Conservation (phyloP, 2,797 vertebrate species). For the Enteromius paludinosus region DNA sequence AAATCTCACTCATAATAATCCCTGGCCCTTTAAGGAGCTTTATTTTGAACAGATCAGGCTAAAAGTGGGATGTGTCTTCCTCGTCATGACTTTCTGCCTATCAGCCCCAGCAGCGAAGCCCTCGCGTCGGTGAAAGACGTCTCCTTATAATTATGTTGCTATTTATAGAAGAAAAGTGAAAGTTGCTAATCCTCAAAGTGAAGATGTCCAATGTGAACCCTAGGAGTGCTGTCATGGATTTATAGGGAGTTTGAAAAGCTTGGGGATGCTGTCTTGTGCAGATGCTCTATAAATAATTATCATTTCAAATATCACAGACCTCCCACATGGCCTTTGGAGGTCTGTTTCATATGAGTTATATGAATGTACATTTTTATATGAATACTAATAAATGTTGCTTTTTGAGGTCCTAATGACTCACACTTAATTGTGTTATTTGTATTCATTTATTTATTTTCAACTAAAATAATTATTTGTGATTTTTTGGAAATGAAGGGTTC, state of each 20-base stretch:
- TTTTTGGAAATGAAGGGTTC: neutral
- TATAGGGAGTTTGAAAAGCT: constrained; percentile 24
- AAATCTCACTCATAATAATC: constrained; percentile 59
- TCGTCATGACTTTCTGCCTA: constrained; percentile 36
- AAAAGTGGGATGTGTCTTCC: constrained; percentile 53
- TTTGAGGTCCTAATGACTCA: neutral
- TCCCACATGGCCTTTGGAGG: neutral
- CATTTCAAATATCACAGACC: neutral
- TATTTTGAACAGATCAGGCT: constrained; percentile 52
- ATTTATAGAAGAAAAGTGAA: constrained; percentile 30
- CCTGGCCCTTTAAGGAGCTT: constrained; percentile 60
- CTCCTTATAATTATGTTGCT: constrained; percentile 42
- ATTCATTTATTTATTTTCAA: neutral
- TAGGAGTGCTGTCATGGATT: constrained; percentile 25
- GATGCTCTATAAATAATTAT: neutral
- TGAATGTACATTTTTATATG: neutral
- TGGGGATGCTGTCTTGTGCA: neutral
- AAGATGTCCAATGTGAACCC: constrained; percentile 36
- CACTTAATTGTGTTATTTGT: neutral
- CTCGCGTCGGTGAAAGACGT: constrained; percentile 35
- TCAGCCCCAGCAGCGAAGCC: constrained; percentile 37
- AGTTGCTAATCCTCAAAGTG: constrained; percentile 47
- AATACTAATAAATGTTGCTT: neutral
- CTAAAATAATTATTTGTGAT: neutral
- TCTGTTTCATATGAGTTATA: no score